phyloP scores from a whole-genome alignment of 2,797 vertebrate species.

The Myoxocephalus aenaeus region DNA sequence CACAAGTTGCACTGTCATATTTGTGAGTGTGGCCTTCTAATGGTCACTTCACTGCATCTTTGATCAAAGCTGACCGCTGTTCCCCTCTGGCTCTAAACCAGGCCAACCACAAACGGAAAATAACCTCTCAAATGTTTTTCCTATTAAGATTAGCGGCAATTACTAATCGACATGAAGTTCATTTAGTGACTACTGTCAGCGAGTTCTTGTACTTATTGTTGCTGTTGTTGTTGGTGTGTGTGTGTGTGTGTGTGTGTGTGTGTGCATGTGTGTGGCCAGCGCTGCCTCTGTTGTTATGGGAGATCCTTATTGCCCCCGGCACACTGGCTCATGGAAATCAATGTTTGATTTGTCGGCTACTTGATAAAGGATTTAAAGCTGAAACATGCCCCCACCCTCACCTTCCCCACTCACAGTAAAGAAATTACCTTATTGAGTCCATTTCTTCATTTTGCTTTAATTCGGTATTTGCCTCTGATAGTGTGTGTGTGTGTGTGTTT shows the following conservation, averaged over 20 bases:
- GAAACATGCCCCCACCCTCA: constrained; percentile 42
- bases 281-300: constrained; percentile 62
- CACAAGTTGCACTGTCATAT: constrained; percentile 43
- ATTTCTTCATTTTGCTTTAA: constrained; percentile 57
- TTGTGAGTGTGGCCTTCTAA: constrained; percentile 45
- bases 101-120: constrained; percentile 35
- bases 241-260: constrained; percentile 7
- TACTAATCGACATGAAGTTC: constrained; percentile 58
- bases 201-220: constrained; percentile 43
- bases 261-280: constrained; percentile 45
- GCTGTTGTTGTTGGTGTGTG: constrained; percentile 37
- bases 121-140: constrained; percentile 41
- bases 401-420: constrained; percentile 34
- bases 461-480: neutral
- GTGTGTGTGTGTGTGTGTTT: constrained; percentile 24
- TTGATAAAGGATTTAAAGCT: constrained; percentile 80
- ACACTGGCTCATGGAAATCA: constrained; percentile 74
- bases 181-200: constrained; percentile 48
- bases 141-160: constrained; percentile 55
- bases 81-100: constrained; percentile 38
- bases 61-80: constrained; percentile 64
- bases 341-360: constrained; percentile 81
- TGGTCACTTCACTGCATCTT: constrained; percentile 45
- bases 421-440: constrained; percentile 64
- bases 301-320: constrained; percentile 72